Evolutionary conservation across 2,888 invertebrate genomes (phyloP), one percentile per base, ranked within the genome.

Genomic region (Gibbula magus): DNA sequence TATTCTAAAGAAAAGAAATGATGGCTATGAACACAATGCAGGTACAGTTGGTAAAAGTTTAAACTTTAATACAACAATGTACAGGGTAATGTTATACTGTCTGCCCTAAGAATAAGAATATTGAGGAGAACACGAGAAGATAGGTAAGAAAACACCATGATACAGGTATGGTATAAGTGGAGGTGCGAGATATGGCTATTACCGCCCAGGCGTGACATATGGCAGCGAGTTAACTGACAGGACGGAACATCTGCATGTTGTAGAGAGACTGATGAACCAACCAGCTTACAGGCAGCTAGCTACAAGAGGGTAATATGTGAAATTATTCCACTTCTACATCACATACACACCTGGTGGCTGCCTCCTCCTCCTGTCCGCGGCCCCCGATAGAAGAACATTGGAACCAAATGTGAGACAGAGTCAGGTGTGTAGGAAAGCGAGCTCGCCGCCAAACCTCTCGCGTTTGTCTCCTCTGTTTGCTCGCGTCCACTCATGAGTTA

Each of bases 331-430:
- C 70, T 70, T 70, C 16, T 45, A 45, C 45, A 45, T 7, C 45
- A 35, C 32, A 70, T 25, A 56, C 70, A 35, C 70, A 70, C 70
- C 70, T 70, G 70, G 70, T 39, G 39, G 35, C 35, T 35, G n/a
- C 70, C 70, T 35, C 45, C 45, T 45, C 70, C 70, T 35, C 45
- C 45, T 45, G 70, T 35, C 39, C 70, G 29, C 35, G 70, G 70
- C 25, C 70, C 35, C n/a, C n/a, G n/a, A 39, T 70, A 70, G 75
- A 75, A 75, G 54, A 75, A 75, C 75, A 75, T 75, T 75, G 75
- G 75, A 53, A 75, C 75, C 75, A 75, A 75, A 75, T 75, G 75
- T 75, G 70, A n/a, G 25, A 32, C 70, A 20, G 39, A 70, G 20
- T 70, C 70, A 32, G 70, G 35, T 70, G 32, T 18, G 1, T 13